phyloP scores from a whole-genome alignment of 2,888 invertebrate genomes.

The Noctuana brunneofusca region DNA sequence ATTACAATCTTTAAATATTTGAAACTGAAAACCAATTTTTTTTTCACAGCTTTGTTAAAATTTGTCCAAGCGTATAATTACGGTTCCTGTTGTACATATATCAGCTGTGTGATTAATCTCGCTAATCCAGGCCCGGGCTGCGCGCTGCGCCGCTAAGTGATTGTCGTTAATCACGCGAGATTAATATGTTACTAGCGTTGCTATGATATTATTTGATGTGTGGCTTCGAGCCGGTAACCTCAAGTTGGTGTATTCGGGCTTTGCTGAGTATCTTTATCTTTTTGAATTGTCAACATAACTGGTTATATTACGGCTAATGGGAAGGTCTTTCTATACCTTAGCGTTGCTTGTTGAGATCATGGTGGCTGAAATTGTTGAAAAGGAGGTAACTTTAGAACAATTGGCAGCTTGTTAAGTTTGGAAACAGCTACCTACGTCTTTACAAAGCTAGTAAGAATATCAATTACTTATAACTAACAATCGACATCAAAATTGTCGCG shows the following conservation, averaged over 20 bases:
- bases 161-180: conserved; percentile 2
- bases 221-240: neutral
- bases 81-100: neutral
- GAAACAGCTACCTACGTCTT: no score
- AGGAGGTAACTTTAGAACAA: no score
- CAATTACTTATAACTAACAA: no score
- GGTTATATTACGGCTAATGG: no score
- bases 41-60: neutral
- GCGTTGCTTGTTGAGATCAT: no score
- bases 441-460: no score
- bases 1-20: neutral
- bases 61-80: neutral
- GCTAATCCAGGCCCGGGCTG: neutral
- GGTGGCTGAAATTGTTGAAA: no score
- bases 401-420: no score
- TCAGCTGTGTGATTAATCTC: conserved; percentile 3
- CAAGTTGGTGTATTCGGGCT: neutral
- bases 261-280: neutral
- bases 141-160: neutral
- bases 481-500: no score
- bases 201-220: conserved; percentile 1
- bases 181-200: neutral
- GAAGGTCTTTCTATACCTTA: no score
- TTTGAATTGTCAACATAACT: no score
- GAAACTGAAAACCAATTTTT: neutral